Percentiles rank a stretch among this genome's conserved stretches.
Conservation (phyloP, 2,888 invertebrate species). For the Litoditis marina region DNA sequence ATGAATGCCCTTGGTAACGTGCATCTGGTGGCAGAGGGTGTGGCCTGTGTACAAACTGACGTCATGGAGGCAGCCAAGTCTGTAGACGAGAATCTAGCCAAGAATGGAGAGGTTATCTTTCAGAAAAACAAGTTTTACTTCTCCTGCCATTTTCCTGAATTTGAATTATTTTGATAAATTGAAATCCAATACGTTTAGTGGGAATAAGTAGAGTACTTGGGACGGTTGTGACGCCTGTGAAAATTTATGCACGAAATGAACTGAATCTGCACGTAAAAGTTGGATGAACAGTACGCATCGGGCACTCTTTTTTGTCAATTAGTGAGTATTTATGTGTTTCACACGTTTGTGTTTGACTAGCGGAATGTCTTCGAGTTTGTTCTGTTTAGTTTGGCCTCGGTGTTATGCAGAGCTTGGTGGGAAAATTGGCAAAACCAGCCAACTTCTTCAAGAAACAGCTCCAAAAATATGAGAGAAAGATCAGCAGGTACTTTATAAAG, state of each 20-base stretch:
- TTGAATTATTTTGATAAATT: no score
- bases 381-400: constrained; percentile 7
- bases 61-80: constrained; percentile 41
- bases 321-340: no score
- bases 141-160: no score
- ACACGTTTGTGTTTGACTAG: no score
- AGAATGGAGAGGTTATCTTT: constrained; percentile 20
- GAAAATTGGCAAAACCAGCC: constrained; percentile 31
- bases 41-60: constrained; percentile 46
- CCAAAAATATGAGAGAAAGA: constrained; percentile 23
- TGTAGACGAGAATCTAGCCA: constrained; percentile 34
- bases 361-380: not conserved
- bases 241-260: no score
- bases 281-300: no score
- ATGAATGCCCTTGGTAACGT: constrained; percentile 48
- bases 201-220: no score
- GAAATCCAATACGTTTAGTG: no score
- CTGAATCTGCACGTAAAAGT: no score
- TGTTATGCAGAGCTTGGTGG: constrained; percentile 13
- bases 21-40: constrained; percentile 42
- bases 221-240: not conserved
- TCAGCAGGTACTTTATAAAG: constrained; percentile 29
- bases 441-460: constrained; percentile 29
- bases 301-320: no score
- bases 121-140: no score